phyloP scores from a whole-genome alignment of 1,140 invertebrate species.

The Penaeus chinensis region DNA sequence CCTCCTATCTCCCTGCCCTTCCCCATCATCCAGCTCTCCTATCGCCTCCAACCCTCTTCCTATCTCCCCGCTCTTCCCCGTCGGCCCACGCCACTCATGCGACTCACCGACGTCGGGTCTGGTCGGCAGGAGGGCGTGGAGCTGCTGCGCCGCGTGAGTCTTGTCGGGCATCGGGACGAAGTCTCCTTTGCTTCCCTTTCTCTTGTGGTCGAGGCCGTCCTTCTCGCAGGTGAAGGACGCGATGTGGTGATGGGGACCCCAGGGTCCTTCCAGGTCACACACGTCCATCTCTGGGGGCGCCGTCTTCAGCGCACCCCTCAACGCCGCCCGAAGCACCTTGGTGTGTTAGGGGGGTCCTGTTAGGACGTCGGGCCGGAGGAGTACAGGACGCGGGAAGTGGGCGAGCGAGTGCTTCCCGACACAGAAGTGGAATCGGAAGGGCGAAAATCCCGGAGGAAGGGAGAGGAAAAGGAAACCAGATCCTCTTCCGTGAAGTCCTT shows the following conservation, averaged over 20 bases:
- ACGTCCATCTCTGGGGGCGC: slow-evolving; percentile 55
- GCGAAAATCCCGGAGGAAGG: too few relatives aligned
- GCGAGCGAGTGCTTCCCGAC: too few relatives aligned
- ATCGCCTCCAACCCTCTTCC: too few relatives aligned
- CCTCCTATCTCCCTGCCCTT: too few relatives aligned
- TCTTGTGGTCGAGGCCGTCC: slow-evolving; percentile 2
- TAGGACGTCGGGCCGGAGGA: background rate
- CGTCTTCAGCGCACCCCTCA: slow-evolving; percentile 49
- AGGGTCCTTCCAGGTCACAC: slow-evolving; percentile 31
- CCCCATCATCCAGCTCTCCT: too few relatives aligned
- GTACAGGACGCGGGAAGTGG: too few relatives aligned
- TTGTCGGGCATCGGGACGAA: slow-evolving; percentile 65
- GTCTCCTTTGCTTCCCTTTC: background rate
- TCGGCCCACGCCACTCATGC: background rate
- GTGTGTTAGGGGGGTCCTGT: background rate
- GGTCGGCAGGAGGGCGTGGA: slow-evolving; percentile 71
- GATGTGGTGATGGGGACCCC: slow-evolving; percentile 35
- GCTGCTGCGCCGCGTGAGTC: slow-evolving; percentile 70
- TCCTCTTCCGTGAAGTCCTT: too few relatives aligned
- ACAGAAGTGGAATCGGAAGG: too few relatives aligned
- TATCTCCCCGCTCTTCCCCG: background rate
- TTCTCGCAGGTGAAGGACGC: slow-evolving; percentile 21
- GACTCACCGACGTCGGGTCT: slow-evolving; percentile 72
- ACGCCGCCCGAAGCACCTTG: slow-evolving; percentile 48
- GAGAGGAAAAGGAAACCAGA: too few relatives aligned